Conservation (phyloP, 2,113 vertebrate genomes). For the Pogonocichla stellata region DNA sequence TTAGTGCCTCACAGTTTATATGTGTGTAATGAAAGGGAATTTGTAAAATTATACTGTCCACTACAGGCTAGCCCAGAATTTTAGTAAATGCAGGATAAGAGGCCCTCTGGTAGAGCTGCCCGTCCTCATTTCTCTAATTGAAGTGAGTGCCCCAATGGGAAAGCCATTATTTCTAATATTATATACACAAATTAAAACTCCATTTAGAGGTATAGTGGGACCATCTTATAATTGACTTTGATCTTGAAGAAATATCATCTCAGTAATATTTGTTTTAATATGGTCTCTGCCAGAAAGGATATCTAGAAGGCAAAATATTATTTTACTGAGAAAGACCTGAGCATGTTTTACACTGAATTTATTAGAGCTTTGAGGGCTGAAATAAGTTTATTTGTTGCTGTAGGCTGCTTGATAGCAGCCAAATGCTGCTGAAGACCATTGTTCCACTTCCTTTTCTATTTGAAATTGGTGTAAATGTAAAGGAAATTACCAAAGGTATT, state of each 20-base stretch:
- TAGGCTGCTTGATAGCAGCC: not conserved
- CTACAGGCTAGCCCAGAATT: not conserved
- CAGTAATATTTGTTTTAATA: conserved; percentile 30
- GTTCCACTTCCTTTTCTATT: not conserved
- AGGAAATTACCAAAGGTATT: not conserved
- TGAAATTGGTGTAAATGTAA: not conserved
- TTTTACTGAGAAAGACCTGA: conserved; percentile 1
- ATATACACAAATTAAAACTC: conserved; percentile 74
- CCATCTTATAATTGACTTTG: conserved; percentile 70
- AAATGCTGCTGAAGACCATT: not conserved
- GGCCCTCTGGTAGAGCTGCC: conserved; percentile 27
- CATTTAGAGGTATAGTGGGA: conserved; percentile 62
- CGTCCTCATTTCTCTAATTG: conserved; percentile 68
- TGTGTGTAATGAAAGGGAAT: not conserved
- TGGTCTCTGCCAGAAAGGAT: not conserved
- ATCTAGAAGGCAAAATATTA: conserved; percentile 31
- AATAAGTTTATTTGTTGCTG: not conserved
- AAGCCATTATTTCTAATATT: conserved; percentile 62
- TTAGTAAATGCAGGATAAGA: conserved; percentile 20
- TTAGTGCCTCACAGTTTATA: not conserved
- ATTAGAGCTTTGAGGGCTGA: not conserved
- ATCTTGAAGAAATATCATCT: conserved; percentile 32
- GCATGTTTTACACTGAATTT: not conserved
- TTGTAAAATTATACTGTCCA: conserved; percentile 28
- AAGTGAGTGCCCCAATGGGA: conserved; percentile 58